Base-by-base conservation (phyloP, 2,797 vertebrate genomes). In the Ceryle rudis region DNA sequence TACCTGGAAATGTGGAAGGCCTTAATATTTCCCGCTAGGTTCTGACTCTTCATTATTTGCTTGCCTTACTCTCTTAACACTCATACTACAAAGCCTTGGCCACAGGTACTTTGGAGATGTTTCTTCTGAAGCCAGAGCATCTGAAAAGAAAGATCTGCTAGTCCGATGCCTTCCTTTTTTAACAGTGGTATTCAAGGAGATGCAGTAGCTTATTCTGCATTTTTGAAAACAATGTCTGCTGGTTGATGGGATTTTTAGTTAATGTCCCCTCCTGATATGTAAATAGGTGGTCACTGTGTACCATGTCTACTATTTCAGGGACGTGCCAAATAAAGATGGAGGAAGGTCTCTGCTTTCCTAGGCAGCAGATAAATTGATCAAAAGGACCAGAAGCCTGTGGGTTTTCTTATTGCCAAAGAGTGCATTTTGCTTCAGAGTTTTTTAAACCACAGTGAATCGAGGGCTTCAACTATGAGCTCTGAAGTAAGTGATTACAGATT, bases 401-500 rank as follows among this genome's bases (percentile, higher is more conserved):
- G 44, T 84, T 96, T 70, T 33, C 11, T 85, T 60, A 54, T 55
- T 94, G 84, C 89, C 52, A 75, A 72, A 47, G n/a, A 79, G 62
- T 84, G 28, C 58, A 66, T 23, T 83, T 90, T 90, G 47, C 62
- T 86, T 89, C 31, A 6, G 39, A 88, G 61, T 69, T 66, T 90
- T 83, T 88, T 74, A 84, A 95, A 86, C 80, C 73, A 70, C 77
- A 88, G 5, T 66, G 73, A 83, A 88, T 60, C 35, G 83, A 89
- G 37, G 58, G 33, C 82, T 96, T 95, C 62, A 90, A 66, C 75
- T 92, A 60, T 5, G 7, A 77, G 35, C 15, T 93, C 80, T 88
- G 81, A 81, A 95, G 72, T 13, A 25, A 81, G 69, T 79, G 73
- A 83, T 67, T 91, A 93, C 54, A 90, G 82, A 69, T 91, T 90